Evolutionary conservation across 2,113 vertebrate species (phyloP).

Genomic region (Microtus montanus): DNA sequence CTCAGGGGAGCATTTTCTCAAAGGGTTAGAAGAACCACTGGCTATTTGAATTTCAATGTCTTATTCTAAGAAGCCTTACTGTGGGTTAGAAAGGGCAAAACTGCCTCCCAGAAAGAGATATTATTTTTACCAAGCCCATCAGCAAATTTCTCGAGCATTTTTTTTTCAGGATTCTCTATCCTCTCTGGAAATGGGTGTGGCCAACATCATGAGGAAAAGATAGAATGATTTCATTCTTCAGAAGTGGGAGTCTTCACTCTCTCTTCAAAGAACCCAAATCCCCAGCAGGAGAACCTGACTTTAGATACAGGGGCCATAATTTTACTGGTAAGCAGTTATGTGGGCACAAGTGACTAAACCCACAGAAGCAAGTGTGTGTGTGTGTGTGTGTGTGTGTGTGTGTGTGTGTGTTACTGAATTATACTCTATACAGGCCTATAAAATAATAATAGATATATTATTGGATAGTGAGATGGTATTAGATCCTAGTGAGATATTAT

Average conservation of each 20-base stretch:
- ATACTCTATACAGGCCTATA: no score
- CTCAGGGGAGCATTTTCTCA: rapidly evolving
- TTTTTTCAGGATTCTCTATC: not conserved
- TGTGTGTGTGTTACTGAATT: no score
- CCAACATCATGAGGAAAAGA: not conserved
- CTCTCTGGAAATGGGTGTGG: not conserved
- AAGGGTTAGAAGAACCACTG: not conserved
- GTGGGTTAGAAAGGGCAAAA: not conserved
- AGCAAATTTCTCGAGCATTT: not conserved
- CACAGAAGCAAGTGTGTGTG: not conserved
- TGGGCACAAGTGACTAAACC: not conserved
- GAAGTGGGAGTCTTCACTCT: not conserved
- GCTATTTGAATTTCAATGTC: not conserved
- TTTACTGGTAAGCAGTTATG: not conserved
- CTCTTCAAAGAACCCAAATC: not conserved
- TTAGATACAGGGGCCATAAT: no score
- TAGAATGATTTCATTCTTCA: not conserved
- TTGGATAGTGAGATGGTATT: no score
- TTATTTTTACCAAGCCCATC: not conserved
- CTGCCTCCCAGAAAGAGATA: not conserved
- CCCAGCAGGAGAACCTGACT: not conserved
- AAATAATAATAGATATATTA: no score
- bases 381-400: not conserved
- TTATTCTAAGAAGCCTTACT: not conserved
- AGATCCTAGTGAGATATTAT: not conserved